These are phyloP conservation scores for Xenus cinereus DNA, from an alignment of 2,113 vertebrate genomes.

Conservation along the genomic window DNA sequence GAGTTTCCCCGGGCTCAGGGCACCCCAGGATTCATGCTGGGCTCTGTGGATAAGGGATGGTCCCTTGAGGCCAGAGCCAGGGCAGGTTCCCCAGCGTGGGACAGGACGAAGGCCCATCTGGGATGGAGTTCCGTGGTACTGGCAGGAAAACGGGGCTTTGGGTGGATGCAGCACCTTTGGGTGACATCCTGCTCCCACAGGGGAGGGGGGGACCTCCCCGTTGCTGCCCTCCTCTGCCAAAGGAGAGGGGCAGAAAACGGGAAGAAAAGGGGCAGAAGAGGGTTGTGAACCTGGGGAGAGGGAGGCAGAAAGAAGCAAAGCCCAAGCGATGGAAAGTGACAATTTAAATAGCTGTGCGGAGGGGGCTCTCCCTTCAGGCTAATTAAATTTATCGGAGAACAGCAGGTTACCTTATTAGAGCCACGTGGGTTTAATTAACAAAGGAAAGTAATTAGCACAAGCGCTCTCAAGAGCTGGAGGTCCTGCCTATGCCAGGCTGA, in stretches of 20 bases:
- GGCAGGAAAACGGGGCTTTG: neutral
- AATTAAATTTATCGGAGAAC: constrained; percentile 81
- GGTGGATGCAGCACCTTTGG: neutral
- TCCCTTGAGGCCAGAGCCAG: neutral
- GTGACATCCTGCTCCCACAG: neutral
- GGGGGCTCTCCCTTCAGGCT: constrained; percentile 79
- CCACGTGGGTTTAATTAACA: constrained; percentile 76
- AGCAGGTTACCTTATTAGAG: constrained; percentile 82
- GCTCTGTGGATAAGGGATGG: neutral
- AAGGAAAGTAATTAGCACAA: constrained; percentile 76
- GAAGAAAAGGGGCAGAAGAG: neutral
- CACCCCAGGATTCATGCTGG: neutral
- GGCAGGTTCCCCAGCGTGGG: neutral
- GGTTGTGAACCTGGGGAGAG: neutral
- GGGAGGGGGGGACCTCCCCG: no score
- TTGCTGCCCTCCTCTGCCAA: neutral
- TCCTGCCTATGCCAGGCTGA: constrained; percentile 40
- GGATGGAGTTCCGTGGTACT: neutral
- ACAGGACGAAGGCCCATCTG: neutral
- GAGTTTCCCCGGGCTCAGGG: neutral
- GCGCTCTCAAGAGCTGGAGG: constrained; percentile 4
- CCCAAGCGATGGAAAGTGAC: constrained; percentile 70
- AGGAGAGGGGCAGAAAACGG: neutral
- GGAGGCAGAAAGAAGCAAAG: constrained; percentile 22
- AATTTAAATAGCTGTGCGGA: constrained; percentile 77